Percentiles rank a stretch among this genome's conserved stretches.
These are phyloP conservation scores for Hemichromis elongatus DNA, from an alignment of 2,113 vertebrate species.

Conservation along the genomic window DNA sequence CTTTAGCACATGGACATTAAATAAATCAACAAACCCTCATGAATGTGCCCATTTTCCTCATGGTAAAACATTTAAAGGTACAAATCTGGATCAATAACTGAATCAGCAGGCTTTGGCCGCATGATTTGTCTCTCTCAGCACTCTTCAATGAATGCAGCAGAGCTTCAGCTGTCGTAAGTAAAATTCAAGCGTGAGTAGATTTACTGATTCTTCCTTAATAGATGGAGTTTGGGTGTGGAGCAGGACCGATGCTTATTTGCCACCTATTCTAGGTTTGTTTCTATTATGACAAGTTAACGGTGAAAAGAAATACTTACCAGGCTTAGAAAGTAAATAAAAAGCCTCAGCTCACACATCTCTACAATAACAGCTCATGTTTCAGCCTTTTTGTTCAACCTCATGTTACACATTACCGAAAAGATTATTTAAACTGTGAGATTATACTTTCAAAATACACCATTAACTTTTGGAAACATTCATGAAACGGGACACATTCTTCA, in stretches of 20 bases:
- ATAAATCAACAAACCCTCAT: slow-evolving; percentile 26
- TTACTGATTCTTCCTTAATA: not conserved
- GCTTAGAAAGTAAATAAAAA: not conserved
- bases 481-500: not conserved
- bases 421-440: not conserved
- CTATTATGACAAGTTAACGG: not conserved
- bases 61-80: slow-evolving; percentile 28
- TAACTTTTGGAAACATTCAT: not conserved
- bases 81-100: slow-evolving; percentile 20
- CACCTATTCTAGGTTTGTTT: slow-evolving; percentile 1
- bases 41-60: not conserved
- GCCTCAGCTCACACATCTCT: not conserved
- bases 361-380: not conserved
- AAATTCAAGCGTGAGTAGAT: not conserved
- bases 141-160: not conserved
- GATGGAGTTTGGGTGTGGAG: not conserved
- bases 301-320: not conserved
- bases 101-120: slow-evolving; percentile 1
- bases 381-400: not conserved
- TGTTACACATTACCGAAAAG: not conserved
- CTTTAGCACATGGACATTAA: not conserved
- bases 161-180: not conserved
- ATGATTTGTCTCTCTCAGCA: not conserved
- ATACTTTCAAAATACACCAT: not conserved
- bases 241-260: slow-evolving; percentile 21